Base-by-base conservation (phyloP, 92 coral and sea anemone species). In the Palythoa caribaeorum region DNA sequence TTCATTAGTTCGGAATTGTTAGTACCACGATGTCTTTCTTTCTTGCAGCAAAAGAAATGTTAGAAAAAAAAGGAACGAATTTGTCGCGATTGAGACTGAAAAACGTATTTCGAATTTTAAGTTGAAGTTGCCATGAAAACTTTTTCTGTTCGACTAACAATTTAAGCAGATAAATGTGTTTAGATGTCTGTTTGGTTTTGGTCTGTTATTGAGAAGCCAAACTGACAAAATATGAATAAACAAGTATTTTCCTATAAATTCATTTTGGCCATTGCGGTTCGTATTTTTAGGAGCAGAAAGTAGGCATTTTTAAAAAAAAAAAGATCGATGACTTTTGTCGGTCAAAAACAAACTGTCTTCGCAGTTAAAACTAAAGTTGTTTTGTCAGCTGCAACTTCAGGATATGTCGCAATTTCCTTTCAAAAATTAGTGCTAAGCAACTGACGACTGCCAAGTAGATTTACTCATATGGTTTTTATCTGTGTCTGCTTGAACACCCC, bases 371-470 rank as follows among this genome's bases (percentile, higher is more conserved):
- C 77, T 72, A 77, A 55, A 13, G 28, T 57, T 88, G 93, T 91
- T 91, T 83, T 88, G n/a, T 53, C 91, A 91, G 93, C 91, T 91
- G 93, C 71, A 28, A 28, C 78, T 40, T 77, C 37, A 55, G 35
- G 81, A 69, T 75, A 91, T 76, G 89, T 83, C 55, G 90, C 90
- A 88, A 91, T 88, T 88, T 91, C 87, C 89, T 91, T 63, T 70
- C 6, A 83, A 10, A 69, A 47, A 17, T 10, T 63, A 63, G 35
- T 50, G n/a, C 16, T 20, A 38, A 68, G 62, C 76, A 9, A 65
- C 75, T 38, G 39, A 48, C 57, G 39, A 65, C 75, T 38, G 39
- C 37, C 57, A 21, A 65, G 52, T 53, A 54, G 38, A 66, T 51
- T 81, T 65, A 12, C 59, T 15, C 57, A 47, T 20, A 44, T 16